A percentile compares a stretch with the other conserved stretches of the same genome.
These are phyloP conservation scores for Campylomormyrus numenius DNA, from an alignment of 2,113 vertebrate species.

Conservation along the genomic window DNA sequence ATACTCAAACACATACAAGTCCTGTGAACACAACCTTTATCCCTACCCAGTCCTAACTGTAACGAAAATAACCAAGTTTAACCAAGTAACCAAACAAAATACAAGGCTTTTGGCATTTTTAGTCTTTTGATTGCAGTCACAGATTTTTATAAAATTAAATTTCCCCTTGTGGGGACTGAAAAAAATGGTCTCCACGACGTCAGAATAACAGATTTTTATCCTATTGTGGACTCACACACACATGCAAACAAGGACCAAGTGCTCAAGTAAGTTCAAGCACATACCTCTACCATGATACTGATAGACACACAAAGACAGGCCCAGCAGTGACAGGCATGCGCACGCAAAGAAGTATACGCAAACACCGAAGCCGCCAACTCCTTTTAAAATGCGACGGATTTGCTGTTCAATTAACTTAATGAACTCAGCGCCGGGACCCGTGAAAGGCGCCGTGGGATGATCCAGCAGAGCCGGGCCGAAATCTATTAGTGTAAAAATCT, in stretches of 20 bases:
- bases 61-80: too few species aligned
- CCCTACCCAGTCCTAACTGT: too few species aligned
- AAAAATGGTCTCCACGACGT: too few species aligned
- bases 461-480: slow-evolving; percentile 62
- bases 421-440: slow-evolving; percentile 68
- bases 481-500: slow-evolving; percentile 48
- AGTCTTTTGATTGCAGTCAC: too few species aligned
- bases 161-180: too few species aligned
- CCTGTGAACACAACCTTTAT: too few species aligned
- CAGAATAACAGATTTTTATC: too few species aligned
- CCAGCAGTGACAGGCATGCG: background rate
- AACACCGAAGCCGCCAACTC: slow-evolving; percentile 32
- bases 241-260: background rate
- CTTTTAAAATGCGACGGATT: slow-evolving; percentile 65
- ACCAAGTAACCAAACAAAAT: too few species aligned
- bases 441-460: slow-evolving; percentile 75
- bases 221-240: background rate
- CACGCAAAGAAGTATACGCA: background rate
- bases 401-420: slow-evolving; percentile 75
- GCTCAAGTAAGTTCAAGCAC: background rate
- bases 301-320: background rate
- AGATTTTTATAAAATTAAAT: too few species aligned
- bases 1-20: background rate
- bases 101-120: too few species aligned
- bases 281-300: slow-evolving; percentile 21